phyloP scores from a whole-genome alignment of 1,140 invertebrate species.

The Zaprionus lachaisei region DNA sequence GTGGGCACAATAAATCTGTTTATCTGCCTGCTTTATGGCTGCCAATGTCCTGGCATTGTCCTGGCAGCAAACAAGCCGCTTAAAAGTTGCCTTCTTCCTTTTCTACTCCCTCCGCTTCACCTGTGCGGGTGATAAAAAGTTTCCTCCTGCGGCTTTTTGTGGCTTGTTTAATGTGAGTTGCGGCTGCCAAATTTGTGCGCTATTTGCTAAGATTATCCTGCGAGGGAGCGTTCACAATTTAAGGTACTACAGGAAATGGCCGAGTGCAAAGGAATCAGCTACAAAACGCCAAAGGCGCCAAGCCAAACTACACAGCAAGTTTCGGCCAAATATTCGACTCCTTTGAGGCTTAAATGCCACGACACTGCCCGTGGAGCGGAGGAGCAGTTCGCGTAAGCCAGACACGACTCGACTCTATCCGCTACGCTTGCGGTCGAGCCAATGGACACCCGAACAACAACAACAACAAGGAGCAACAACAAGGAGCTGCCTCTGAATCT shows the following conservation, averaged over 20 bases:
- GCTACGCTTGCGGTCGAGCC: slow-evolving; percentile 28
- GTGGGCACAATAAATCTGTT: slow-evolving; percentile 77
- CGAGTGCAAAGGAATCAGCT: slow-evolving; percentile 19
- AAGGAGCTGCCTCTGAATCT: slow-evolving; percentile 31
- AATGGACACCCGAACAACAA: slow-evolving; percentile 30
- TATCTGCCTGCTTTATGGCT: slow-evolving; percentile 61
- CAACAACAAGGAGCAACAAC: slow-evolving; percentile 7
- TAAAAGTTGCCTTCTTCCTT: slow-evolving; percentile 45
- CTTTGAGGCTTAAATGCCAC: slow-evolving; percentile 38
- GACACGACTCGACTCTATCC: neutral
- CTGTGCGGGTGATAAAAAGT: slow-evolving; percentile 44
- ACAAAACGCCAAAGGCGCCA: slow-evolving; percentile 13
- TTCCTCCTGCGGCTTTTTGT: slow-evolving; percentile 24
- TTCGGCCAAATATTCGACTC: slow-evolving; percentile 12
- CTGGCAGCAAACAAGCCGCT: slow-evolving; percentile 22
- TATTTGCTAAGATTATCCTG: slow-evolving; percentile 63
- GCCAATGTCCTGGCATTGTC: slow-evolving; percentile 57
- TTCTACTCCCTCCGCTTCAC: neutral
- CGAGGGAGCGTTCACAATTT: slow-evolving; percentile 20
- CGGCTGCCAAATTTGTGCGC: slow-evolving; percentile 63
- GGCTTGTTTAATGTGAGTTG: slow-evolving; percentile 28
- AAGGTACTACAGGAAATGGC: slow-evolving; percentile 28
- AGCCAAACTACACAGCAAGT: neutral
- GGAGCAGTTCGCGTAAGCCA: slow-evolving; percentile 13
- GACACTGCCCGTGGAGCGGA: neutral